Percentiles rank a stretch among this genome's conserved stretches.
Evolutionary conservation across 2,888 invertebrate genomes (phyloP).

Genomic region (Bunonema sp.): DNA sequence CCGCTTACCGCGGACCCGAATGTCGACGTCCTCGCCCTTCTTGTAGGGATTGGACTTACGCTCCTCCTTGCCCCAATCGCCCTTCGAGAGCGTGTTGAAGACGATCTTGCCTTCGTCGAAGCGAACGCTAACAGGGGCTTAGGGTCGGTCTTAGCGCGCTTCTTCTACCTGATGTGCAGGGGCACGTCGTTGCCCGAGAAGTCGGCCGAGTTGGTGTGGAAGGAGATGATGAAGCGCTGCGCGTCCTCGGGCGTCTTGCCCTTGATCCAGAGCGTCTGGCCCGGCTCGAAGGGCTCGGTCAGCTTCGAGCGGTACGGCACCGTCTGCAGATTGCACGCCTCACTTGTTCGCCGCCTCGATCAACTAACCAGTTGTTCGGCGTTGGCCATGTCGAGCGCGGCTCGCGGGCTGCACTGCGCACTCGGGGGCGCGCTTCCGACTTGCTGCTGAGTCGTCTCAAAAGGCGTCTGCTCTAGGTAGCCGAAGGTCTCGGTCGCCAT

Average conservation of each 20-base stretch:
- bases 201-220: slow-evolving; percentile 34
- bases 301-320: slow-evolving; percentile 39
- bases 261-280: slow-evolving; percentile 39
- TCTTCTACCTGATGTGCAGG: slow-evolving; percentile 35
- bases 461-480: too few species aligned
- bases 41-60: slow-evolving; percentile 42
- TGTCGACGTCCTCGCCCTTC: slow-evolving; percentile 39
- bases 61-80: slow-evolving; percentile 44
- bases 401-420: too few species aligned
- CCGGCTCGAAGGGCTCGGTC: slow-evolving; percentile 37
- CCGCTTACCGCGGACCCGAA: slow-evolving; percentile 41
- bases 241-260: slow-evolving; percentile 36
- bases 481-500: too few species aligned
- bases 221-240: slow-evolving; percentile 35
- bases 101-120: slow-evolving; percentile 36
- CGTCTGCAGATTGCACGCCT: slow-evolving; percentile 15
- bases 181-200: slow-evolving; percentile 42
- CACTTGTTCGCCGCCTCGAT: too few species aligned
- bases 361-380: too few species aligned
- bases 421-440: too few species aligned
- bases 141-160: too few species aligned
- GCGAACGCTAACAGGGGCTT: slow-evolving; percentile 12
- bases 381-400: too few species aligned
- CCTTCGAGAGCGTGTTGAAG: slow-evolving; percentile 40
- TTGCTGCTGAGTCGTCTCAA: too few species aligned